Evolutionary conservation across 2,797 vertebrate species (phyloP), one percentile per base, ranked within the genome.

Genomic region (Tadarida brasiliensis): DNA sequence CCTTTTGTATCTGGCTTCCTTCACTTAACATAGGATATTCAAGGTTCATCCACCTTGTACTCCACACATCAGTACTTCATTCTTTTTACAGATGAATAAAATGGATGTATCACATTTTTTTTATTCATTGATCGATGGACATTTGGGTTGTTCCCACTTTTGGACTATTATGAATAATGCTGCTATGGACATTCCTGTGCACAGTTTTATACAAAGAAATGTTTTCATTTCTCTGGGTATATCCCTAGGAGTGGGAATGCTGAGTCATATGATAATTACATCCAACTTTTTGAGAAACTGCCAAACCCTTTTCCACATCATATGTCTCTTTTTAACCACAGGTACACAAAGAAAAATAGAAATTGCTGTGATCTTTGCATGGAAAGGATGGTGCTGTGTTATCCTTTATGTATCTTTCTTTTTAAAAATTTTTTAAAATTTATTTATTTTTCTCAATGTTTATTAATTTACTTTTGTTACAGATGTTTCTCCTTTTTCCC

Each of bases 281-380:
- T 81, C 94, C 76, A 74, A 63, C n/a, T 57, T 85, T 85, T 78
- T 88, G 39, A 83, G 39, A 39, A 90, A 67, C 17, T 35, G 22
- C 28, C 16, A 83, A 81, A 20, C 57, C 44, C 51, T 73, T 87
- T 82, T 47, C n/a, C 22, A 61, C 8, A 47, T 67, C 9, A n/a
- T 70, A 61, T 9, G 44, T 77, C 10, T 57, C 82, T 91, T 81
- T 95, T 86, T 44, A 93, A 74, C 30, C 11, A 30, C 22, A 85
- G 44, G 28, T 28, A 0, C 6, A 78, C 26, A 89, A 26, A 84
- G 44, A 57, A 56, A 91, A 71, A 26, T 35, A 56, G 77, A 85
- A 77, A 44, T 26, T 15, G 6, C 65, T 57, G 71, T 49, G 33
- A 71, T 67, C 10, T 77, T 81, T 65, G 63, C 20, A 15, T 49